These are phyloP conservation scores for Thalassaphorura encarpata DNA, from an alignment of 1,140 invertebrate genomes.

Conservation along the genomic window DNA sequence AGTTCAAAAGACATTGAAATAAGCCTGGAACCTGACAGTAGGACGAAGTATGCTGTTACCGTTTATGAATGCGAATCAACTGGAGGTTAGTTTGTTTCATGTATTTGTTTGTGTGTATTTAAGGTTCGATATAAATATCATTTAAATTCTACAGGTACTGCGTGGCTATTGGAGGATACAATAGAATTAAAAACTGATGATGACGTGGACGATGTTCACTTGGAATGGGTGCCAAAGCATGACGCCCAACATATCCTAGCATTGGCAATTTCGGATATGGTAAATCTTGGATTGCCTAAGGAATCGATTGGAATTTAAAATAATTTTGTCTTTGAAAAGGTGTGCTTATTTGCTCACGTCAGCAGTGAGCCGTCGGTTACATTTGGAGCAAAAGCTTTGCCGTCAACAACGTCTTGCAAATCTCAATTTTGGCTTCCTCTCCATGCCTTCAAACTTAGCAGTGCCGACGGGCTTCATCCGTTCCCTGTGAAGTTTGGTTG, in stretches of 20 bases:
- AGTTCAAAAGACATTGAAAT: no score
- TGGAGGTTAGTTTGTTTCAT: slow-evolving; percentile 55
- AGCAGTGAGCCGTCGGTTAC: slow-evolving; percentile 34
- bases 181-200: slow-evolving; percentile 63
- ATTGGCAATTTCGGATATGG: slow-evolving; percentile 86
- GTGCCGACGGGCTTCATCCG: slow-evolving; percentile 89
- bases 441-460: slow-evolving; percentile 85
- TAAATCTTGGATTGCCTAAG: slow-evolving; percentile 21
- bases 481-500: slow-evolving; percentile 97
- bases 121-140: slow-evolving; percentile 14
- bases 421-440: slow-evolving; percentile 47
- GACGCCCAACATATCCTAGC: slow-evolving; percentile 97
- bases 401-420: slow-evolving; percentile 26
- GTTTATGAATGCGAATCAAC: slow-evolving; percentile 99
- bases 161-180: slow-evolving; percentile 98
- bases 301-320: slow-evolving; percentile 10
- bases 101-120: slow-evolving; percentile 2
- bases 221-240: slow-evolving; percentile 99
- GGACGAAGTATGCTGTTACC: slow-evolving; percentile 57
- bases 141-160: slow-evolving; percentile 44
- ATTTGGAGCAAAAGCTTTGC: slow-evolving; percentile 30
- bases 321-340: slow-evolving; percentile 12
- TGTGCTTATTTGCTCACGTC: slow-evolving; percentile 33
- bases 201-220: slow-evolving; percentile 51
- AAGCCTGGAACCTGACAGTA: no score